A percentile compares a stretch with the other conserved stretches of the same genome.
Conservation (phyloP, 1,140 invertebrate species). For the Ceratosolen solmsi region DNA sequence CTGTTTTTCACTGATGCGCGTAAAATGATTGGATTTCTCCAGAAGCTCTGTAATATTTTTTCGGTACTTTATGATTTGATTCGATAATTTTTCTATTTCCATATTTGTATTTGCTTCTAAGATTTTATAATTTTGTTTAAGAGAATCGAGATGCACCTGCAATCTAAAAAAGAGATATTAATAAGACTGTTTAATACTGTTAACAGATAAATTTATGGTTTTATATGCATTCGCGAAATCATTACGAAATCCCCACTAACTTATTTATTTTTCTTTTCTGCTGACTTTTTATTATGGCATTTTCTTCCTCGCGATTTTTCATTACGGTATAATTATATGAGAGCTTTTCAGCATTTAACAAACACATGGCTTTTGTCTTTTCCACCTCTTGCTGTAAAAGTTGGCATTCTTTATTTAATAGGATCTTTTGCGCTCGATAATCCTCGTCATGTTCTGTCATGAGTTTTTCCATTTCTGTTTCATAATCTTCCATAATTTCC, state of each 20-base stretch:
- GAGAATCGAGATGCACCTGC: conserved; percentile 79
- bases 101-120: conserved; percentile 75
- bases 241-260: conserved; percentile 58
- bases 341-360: conserved; percentile 88
- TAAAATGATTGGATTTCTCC: conserved; percentile 79
- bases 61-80: conserved; percentile 78
- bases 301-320: conserved; percentile 89
- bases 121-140: conserved; percentile 78
- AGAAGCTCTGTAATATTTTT: conserved; percentile 79
- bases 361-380: conserved; percentile 80
- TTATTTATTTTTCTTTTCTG: conserved; percentile 86
- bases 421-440: conserved; percentile 79
- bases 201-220: too few relatives aligned
- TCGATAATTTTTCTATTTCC: conserved; percentile 75
- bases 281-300: conserved; percentile 85
- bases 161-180: conserved; percentile 73
- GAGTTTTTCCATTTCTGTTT: conserved; percentile 76
- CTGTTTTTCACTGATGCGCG: conserved; percentile 76
- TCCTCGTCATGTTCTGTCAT: conserved; percentile 81
- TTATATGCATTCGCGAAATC: too few relatives aligned
- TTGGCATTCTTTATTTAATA: conserved; percentile 81
- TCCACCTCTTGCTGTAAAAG: conserved; percentile 85
- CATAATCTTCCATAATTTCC: conserved; percentile 73
- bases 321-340: conserved; percentile 90
- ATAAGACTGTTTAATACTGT: too few relatives aligned